Evolutionary conservation across 2,888 invertebrate species (phyloP).

Genomic region (Nineta flava): DNA sequence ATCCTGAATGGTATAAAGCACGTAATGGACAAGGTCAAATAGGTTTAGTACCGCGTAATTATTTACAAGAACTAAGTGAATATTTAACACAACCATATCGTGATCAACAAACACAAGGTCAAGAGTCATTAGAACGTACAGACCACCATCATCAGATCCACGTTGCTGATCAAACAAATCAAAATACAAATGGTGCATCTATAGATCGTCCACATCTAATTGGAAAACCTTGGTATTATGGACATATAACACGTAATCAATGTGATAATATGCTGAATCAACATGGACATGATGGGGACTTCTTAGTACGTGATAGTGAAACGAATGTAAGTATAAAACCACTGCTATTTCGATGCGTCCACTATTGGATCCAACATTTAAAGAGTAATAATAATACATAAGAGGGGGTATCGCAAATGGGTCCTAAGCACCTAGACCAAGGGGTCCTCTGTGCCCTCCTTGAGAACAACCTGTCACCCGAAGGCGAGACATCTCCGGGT

Average conservation of each 20-base stretch:
- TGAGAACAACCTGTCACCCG: no score
- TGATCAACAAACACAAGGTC: slow-evolving; percentile 28
- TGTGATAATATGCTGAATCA: slow-evolving; percentile 92
- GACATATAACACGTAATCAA: slow-evolving; percentile 86
- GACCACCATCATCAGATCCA: slow-evolving; percentile 14
- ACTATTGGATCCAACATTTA: no score
- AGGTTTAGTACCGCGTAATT: slow-evolving; percentile 91
- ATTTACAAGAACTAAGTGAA: slow-evolving; percentile 81
- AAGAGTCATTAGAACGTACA: slow-evolving; percentile 35
- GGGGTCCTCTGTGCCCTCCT: no score
- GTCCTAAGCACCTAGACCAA: no score
- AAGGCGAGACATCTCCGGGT: no score
- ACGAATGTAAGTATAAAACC: slow-evolving; percentile 68
- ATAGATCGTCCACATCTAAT: slow-evolving; percentile 51
- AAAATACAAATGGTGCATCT: slow-evolving; percentile 13
- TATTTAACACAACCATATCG: slow-evolving; percentile 75
- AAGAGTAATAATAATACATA: no score
- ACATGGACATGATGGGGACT: slow-evolving; percentile 94
- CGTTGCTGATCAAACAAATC: slow-evolving; percentile 4
- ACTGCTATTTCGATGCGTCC: no score
- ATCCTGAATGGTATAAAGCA: slow-evolving; percentile 94
- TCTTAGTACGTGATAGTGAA: slow-evolving; percentile 96
- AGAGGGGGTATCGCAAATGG: no score
- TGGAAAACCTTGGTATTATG: slow-evolving; percentile 94
- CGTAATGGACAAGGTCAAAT: slow-evolving; percentile 82